Base-by-base conservation (phyloP, 2,888 invertebrate genomes). In the Gastrophysa polygoni region DNA sequence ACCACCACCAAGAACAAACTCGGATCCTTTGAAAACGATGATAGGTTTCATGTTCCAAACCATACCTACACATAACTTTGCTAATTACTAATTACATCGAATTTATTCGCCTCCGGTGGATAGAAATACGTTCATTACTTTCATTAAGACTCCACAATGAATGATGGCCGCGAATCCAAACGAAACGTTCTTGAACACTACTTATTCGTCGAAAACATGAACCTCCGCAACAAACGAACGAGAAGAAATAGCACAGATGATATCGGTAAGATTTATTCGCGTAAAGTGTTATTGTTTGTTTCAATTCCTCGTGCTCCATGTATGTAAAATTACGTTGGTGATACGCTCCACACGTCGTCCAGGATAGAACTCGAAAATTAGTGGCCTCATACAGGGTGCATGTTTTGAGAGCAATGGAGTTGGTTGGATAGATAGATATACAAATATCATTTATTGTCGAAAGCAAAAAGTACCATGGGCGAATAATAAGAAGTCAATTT, bases 311-410 rank as follows among this genome's bases (percentile, higher is more conserved):
- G 49, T 59, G 46, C 16, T 61, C 68, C 71, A 63, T 68, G 67
- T 69, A 69, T 63, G 70, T 70, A 67, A 63, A 68, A 68, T 64
- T 68, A 69, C 68, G 70, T 61, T 61, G 46, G 24, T 29, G 51
- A 52, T 54, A 62, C 54, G 49, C 59, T 57, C 56, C 59, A 59
- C 59, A 63, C 59, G 57, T 57, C 48, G 43, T 28, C 43, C 38
- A 38, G 38, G 38, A 14, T 14, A n/a, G 38, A 14, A 38, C n/a
- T 38, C n/a, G 6, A 11, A 14, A 14, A 14, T 38, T 38, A 14
- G 38, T 1, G 1, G n/a, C n/a, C 38, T 7, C 24, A 3, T 24
- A 24, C 7, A 5, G 24, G 24, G 7, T n/a, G n/a, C n/a, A n/a
- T n/a, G n/a, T n/a, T n/a, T n/a, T n/a, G n/a, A n/a, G n/a, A n/a